Evolutionary conservation across 2,888 invertebrate species (phyloP).

Genomic region (Drosophila anceps): DNA sequence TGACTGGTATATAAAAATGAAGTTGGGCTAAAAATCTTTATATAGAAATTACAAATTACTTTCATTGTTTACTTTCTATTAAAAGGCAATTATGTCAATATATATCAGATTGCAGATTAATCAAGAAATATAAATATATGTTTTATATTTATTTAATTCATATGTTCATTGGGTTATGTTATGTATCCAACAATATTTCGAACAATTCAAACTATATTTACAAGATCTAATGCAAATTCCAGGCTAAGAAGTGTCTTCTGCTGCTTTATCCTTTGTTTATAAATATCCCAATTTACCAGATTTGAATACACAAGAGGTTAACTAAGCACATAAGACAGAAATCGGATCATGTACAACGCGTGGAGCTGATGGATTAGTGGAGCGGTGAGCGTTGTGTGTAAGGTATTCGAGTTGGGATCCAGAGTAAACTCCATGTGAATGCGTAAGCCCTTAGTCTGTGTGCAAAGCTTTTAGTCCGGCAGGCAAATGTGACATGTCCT

Average conservation of each 20-base stretch:
- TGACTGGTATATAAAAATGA: too few relatives aligned
- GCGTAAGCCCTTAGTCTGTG: conserved; percentile 35
- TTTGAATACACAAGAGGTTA: neutral
- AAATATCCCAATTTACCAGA: neutral
- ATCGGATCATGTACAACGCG: conserved; percentile 14
- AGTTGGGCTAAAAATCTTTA: too few relatives aligned
- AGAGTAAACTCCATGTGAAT: conserved; percentile 12
- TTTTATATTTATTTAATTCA: too few relatives aligned
- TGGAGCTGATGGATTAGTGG: conserved; percentile 2
- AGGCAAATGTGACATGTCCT: conserved; percentile 40
- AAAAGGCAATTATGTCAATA: too few relatives aligned
- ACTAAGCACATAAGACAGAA: conserved; percentile 15
- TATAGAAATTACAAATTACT: too few relatives aligned
- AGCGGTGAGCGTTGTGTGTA: conserved; percentile 6
- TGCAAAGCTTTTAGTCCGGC: conserved; percentile 18
- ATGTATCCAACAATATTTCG: too few relatives aligned
- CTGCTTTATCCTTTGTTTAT: neutral
- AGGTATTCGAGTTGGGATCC: conserved; percentile 11
- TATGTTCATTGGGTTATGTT: too few relatives aligned
- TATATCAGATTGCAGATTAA: too few relatives aligned
- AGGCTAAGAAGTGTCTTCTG: neutral
- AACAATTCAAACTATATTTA: neutral
- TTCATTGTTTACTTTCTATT: too few relatives aligned
- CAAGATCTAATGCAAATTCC: neutral
- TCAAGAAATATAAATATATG: too few relatives aligned